These are phyloP conservation scores for Tenualosa thibaudeaui DNA, from an alignment of 2,797 vertebrate species.

Conservation along the genomic window DNA sequence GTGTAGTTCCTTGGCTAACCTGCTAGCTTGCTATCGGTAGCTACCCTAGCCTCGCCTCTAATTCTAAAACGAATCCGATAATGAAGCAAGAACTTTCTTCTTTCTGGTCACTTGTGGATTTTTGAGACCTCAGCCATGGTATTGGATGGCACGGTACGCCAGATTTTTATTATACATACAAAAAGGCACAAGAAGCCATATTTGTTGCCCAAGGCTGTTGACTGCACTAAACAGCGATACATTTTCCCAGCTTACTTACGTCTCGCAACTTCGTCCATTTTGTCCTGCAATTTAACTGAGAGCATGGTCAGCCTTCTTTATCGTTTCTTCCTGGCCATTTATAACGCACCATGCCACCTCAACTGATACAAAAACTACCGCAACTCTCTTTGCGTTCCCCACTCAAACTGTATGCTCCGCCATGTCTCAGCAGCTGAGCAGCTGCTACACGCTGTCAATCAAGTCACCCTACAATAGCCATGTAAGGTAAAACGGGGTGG, in stretches of 20 bases:
- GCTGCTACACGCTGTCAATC: constrained; percentile 84
- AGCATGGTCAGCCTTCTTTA: constrained; percentile 57
- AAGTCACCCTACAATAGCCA: constrained; percentile 67
- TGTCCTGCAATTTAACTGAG: constrained; percentile 47
- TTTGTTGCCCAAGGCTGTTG: constrained; percentile 84
- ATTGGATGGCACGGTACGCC: constrained; percentile 67
- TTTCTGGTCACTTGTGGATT: constrained; percentile 69
- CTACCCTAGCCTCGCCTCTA: constrained; percentile 54
- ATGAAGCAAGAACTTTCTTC: constrained; percentile 63
- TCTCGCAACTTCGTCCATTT: constrained; percentile 61
- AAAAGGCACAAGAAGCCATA: constrained; percentile 82
- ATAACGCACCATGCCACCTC: constrained; percentile 53
- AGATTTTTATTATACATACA: constrained; percentile 70
- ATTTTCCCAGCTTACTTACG: constrained; percentile 74
- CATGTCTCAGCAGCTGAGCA: constrained; percentile 83
- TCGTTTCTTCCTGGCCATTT: constrained; percentile 57
- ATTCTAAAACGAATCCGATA: constrained; percentile 68
- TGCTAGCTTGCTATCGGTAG: constrained; percentile 69
- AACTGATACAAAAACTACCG: constrained; percentile 69
- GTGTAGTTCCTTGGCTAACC: constrained; percentile 75
- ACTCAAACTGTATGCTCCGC: constrained; percentile 79
- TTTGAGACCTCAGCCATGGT: constrained; percentile 70
- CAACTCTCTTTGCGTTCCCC: constrained; percentile 71
- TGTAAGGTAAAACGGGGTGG: constrained; percentile 72
- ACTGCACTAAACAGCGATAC: constrained; percentile 80